Evolutionary conservation across 2,888 invertebrate species (phyloP).

Genomic region (Pheosia tremula): DNA sequence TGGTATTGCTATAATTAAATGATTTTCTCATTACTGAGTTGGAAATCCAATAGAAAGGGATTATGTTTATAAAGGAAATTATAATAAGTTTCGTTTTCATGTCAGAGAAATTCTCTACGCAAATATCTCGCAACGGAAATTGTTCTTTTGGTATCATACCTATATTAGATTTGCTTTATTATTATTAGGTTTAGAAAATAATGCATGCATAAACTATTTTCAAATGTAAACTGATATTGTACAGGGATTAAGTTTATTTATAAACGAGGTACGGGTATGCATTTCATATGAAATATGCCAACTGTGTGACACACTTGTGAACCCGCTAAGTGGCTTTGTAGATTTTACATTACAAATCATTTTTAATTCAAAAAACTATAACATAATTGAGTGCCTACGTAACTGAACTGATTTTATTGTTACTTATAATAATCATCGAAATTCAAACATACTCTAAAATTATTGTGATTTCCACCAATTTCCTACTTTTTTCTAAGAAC

Average conservation of each 20-base stretch:
- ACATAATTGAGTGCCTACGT: background rate
- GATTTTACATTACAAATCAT: background rate
- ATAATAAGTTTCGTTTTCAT: background rate
- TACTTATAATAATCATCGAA: too few species aligned
- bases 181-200: too few species aligned
- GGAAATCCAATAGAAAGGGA: conserved; percentile 15
- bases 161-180: too few species aligned
- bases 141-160: too few species aligned
- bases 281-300: background rate
- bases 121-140: background rate
- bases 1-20: conserved; percentile 16
- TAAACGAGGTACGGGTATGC: background rate
- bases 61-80: conserved; percentile 8
- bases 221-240: background rate
- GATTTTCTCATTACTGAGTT: conserved; percentile 16
- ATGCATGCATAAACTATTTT: background rate
- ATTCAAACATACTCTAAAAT: too few species aligned
- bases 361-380: background rate
- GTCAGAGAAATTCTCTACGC: background rate
- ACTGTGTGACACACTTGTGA: background rate
- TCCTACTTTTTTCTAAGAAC: too few species aligned
- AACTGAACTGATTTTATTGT: too few species aligned
- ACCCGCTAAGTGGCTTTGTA: too few species aligned
- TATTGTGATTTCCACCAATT: too few species aligned
- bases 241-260: background rate